These are phyloP conservation scores for Lordiphosa stackelbergi DNA, from an alignment of 1,140 invertebrate species.

Conservation along the genomic window DNA sequence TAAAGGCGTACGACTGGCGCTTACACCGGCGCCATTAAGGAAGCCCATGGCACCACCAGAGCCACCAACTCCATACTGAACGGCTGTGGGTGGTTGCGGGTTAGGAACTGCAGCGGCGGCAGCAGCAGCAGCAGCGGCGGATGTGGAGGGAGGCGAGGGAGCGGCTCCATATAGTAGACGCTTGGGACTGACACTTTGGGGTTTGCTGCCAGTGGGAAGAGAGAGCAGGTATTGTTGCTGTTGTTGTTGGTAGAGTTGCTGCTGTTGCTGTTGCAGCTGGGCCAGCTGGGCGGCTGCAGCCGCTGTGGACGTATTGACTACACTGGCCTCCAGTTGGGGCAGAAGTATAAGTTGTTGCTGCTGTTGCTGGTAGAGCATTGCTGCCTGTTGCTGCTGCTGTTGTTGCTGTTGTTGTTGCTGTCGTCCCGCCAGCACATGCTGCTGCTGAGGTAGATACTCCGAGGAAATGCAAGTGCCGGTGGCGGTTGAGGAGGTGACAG, in stretches of 20 bases:
- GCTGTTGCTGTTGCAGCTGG: slow-evolving; percentile 58
- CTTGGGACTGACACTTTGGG: slow-evolving; percentile 67
- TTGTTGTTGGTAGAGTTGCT: slow-evolving; percentile 49
- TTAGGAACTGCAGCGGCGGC: slow-evolving; percentile 8
- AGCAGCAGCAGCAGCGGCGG: slow-evolving; percentile 9
- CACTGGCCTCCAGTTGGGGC: slow-evolving; percentile 63
- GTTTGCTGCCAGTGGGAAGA: slow-evolving; percentile 51
- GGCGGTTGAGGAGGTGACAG: slow-evolving; percentile 43
- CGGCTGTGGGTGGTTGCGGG: slow-evolving; percentile 28
- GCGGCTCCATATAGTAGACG: slow-evolving; percentile 50
- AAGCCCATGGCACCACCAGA: slow-evolving; percentile 34
- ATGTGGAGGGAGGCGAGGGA: slow-evolving; percentile 14
- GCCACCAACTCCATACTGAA: slow-evolving; percentile 19
- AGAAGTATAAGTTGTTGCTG: slow-evolving; percentile 52
- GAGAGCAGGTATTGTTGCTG: slow-evolving; percentile 59
- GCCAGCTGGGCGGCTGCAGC: slow-evolving; percentile 63
- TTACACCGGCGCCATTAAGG: slow-evolving; percentile 64
- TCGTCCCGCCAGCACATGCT: slow-evolving; percentile 55
- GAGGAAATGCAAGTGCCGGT: slow-evolving; percentile 44
- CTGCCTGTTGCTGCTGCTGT: slow-evolving; percentile 30
- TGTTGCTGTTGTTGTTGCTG: slow-evolving; percentile 54
- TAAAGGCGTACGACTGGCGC: slow-evolving; percentile 42
- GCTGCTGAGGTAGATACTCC: slow-evolving; percentile 69
- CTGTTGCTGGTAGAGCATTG: slow-evolving; percentile 37
- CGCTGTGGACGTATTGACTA: slow-evolving; percentile 75